Evolutionary conservation across 1,140 invertebrate genomes (phyloP).

Genomic region (Pseudoatta argentina): DNA sequence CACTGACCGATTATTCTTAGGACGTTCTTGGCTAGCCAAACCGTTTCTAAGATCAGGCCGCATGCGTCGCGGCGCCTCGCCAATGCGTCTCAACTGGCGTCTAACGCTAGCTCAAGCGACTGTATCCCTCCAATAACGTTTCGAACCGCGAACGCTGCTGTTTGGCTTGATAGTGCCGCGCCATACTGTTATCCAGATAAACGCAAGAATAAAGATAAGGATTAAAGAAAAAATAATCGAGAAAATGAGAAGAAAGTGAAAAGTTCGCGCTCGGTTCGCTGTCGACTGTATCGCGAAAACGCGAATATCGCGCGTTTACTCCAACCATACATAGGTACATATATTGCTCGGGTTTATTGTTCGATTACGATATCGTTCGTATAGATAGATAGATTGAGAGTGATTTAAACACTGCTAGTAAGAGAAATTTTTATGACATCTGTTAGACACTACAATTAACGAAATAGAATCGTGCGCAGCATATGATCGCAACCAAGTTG

Average conservation of each 20-base stretch:
- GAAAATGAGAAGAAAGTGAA: slow-evolving; percentile 23
- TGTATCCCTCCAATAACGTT: slow-evolving; percentile 81
- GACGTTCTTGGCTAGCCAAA: slow-evolving; percentile 72
- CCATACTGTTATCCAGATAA: slow-evolving; percentile 78
- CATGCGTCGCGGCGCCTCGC: slow-evolving; percentile 83
- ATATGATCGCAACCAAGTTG: neutral
- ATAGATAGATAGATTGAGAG: slow-evolving; percentile 3
- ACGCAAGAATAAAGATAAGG: slow-evolving; percentile 55
- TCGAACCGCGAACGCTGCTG: slow-evolving; percentile 84
- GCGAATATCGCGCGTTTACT: slow-evolving; percentile 33
- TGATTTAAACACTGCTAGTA: neutral
- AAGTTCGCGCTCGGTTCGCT: slow-evolving; percentile 15
- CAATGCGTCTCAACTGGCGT: slow-evolving; percentile 75
- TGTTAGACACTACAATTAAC: neutral
- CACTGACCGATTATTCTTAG: slow-evolving; percentile 54
- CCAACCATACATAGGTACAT: slow-evolving; percentile 49
- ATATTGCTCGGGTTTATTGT: slow-evolving; percentile 1
- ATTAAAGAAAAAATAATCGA: slow-evolving; percentile 28
- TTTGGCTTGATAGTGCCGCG: slow-evolving; percentile 85
- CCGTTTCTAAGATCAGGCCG: slow-evolving; percentile 72
- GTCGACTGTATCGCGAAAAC: slow-evolving; percentile 16
- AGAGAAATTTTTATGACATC: slow-evolving; percentile 17
- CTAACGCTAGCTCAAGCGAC: slow-evolving; percentile 74
- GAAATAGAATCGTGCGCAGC: neutral
- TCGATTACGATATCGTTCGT: neutral